These are phyloP conservation scores for Oreochromis mossambicus DNA, from an alignment of 2,797 vertebrate genomes.

Conservation along the genomic window DNA sequence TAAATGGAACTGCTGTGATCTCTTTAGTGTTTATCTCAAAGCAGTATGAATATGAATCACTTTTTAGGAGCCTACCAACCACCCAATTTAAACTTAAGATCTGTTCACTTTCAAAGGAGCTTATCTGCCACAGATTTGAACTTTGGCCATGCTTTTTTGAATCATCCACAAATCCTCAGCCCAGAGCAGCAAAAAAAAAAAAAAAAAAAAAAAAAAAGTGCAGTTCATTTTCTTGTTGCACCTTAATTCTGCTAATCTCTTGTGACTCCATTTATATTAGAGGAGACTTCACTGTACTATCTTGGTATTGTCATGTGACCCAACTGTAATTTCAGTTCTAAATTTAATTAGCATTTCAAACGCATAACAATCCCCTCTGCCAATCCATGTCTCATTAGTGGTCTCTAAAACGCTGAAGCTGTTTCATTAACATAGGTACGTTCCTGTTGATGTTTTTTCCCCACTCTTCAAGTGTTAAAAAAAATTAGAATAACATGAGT, in stretches of 20 bases:
- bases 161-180: neutral
- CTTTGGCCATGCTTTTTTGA: neutral
- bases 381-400: constrained; percentile 70
- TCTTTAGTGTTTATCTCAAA: constrained; percentile 5
- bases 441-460: constrained; percentile 22
- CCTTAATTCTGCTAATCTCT: constrained; percentile 7
- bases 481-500: constrained; percentile 49
- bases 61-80: neutral
- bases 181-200: neutral
- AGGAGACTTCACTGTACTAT: constrained; percentile 21
- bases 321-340: constrained; percentile 63
- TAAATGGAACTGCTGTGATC: constrained; percentile 5
- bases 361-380: constrained; percentile 63
- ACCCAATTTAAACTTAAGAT: constrained; percentile 4
- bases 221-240: neutral
- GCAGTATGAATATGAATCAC: neutral
- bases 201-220: neutral
- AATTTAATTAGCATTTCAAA: constrained; percentile 81
- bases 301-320: constrained; percentile 56
- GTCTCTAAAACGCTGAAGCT: constrained; percentile 54
- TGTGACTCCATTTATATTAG: constrained; percentile 14
- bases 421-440: constrained; percentile 71
- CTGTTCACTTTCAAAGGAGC: neutral
- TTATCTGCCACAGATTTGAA: neutral
- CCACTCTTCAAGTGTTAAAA: constrained; percentile 33